Evolutionary conservation across 2,888 invertebrate species (phyloP).

Genomic region (Keiferia lycopersicella): DNA sequence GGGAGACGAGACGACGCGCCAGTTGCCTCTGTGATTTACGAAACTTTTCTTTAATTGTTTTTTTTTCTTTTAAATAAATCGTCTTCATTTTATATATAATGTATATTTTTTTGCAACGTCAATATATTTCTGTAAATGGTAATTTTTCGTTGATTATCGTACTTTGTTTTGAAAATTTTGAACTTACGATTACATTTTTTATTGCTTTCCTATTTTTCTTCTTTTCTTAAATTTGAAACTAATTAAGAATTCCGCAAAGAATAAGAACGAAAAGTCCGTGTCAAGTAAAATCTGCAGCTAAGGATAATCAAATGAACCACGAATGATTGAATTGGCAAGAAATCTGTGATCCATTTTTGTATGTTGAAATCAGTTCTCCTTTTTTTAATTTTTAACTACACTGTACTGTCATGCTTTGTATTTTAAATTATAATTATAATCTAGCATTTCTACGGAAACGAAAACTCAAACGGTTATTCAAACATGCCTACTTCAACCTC

Average conservation of each 20-base stretch:
- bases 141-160: slow-evolving; percentile 48
- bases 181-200: not conserved
- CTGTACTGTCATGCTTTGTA: no score
- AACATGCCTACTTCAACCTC: not conserved
- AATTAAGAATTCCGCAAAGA: no score
- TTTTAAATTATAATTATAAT: not conserved
- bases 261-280: no score
- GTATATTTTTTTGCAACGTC: slow-evolving; percentile 34
- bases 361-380: no score
- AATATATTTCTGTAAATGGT: slow-evolving; percentile 22
- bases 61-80: not conserved
- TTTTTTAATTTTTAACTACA: no score
- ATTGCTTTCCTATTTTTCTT: not conserved
- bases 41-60: not conserved
- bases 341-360: no score
- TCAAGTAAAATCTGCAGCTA: no score
- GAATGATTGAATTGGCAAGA: no score
- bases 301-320: no score
- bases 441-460: not conserved
- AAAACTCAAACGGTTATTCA: not conserved
- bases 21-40: not conserved
- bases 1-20: no score
- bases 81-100: not conserved
- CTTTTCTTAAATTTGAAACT: no score
- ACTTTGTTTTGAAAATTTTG: slow-evolving; percentile 33